Evolutionary conservation across 2,888 invertebrate genomes (phyloP).

Genomic region (Drosophila ochracea): DNA sequence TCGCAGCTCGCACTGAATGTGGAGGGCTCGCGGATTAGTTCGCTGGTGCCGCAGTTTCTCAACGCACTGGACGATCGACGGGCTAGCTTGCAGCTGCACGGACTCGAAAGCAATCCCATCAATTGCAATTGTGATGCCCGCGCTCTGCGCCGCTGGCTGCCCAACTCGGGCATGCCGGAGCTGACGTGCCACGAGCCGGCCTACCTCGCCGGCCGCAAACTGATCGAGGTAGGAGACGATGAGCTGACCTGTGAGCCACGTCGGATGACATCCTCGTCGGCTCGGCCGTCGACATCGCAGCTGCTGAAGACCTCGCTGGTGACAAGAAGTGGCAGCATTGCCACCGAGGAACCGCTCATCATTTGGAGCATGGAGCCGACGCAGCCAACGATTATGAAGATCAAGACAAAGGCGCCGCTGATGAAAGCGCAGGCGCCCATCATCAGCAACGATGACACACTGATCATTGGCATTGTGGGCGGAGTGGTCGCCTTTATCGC

Average conservation of each 20-base stretch:
- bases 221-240: conserved; percentile 92
- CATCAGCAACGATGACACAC: conserved; percentile 93
- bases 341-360: conserved; percentile 93
- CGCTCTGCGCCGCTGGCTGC: conserved; percentile 92
- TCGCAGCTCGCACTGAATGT: conserved; percentile 92
- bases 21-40: conserved; percentile 91
- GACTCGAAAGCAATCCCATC: conserved; percentile 92
- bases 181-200: conserved; percentile 90
- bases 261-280: conserved; percentile 85
- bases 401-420: conserved; percentile 86
- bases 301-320: conserved; percentile 85
- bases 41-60: conserved; percentile 91
- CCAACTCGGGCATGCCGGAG: conserved; percentile 87
- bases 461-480: conserved; percentile 97
- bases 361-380: conserved; percentile 95
- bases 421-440: conserved; percentile 88
- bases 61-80: conserved; percentile 93
- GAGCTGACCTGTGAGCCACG: conserved; percentile 92
- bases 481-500: conserved; percentile 96
- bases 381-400: conserved; percentile 87
- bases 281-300: conserved; percentile 67
- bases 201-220: conserved; percentile 88
- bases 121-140: conserved; percentile 94
- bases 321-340: conserved; percentile 85
- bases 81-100: conserved; percentile 90